Percentiles rank a stretch among this genome's conserved stretches.
These are phyloP conservation scores for Hozukius guyotensis DNA, from an alignment of 2,797 vertebrate genomes.

Conservation along the genomic window DNA sequence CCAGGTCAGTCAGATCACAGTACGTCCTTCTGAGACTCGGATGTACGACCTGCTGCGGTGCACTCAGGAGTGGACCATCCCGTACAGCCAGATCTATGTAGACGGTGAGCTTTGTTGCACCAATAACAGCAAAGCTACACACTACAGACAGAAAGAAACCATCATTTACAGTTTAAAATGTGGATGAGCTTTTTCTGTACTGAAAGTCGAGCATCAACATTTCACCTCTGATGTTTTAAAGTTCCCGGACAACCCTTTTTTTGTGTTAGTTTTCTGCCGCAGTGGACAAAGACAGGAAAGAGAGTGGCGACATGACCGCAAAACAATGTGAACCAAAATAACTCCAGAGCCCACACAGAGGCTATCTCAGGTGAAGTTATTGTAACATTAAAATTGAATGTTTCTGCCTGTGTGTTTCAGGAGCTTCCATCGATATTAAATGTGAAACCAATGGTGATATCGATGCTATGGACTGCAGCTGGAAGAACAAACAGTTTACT, in stretches of 20 bases:
- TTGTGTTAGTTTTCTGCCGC: not conserved
- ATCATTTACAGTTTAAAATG: not conserved
- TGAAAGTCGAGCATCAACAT: not conserved
- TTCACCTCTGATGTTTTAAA: not conserved
- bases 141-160: not conserved
- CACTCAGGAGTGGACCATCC: slow-evolving; percentile 81
- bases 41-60: slow-evolving; percentile 89
- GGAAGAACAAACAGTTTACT: slow-evolving; percentile 80
- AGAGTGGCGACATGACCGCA: not conserved
- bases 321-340: slow-evolving; percentile 16
- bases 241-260: not conserved
- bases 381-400: not conserved
- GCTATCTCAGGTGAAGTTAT: not conserved
- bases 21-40: slow-evolving; percentile 81
- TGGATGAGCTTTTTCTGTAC: not conserved
- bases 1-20: slow-evolving; percentile 87
- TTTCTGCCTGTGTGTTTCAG: slow-evolving; percentile 52
- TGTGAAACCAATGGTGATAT: slow-evolving; percentile 89
- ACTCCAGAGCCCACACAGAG: not conserved
- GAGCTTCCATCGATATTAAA: slow-evolving; percentile 73
- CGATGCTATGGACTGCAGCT: slow-evolving; percentile 90
- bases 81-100: slow-evolving; percentile 90
- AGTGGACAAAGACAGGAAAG: slow-evolving; percentile 52
- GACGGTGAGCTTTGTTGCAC: slow-evolving; percentile 83
- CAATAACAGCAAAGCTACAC: not conserved